Evolutionary conservation across 2,888 invertebrate genomes (phyloP), one percentile per base, ranked within the genome.

Genomic region (Arenicola marina): DNA sequence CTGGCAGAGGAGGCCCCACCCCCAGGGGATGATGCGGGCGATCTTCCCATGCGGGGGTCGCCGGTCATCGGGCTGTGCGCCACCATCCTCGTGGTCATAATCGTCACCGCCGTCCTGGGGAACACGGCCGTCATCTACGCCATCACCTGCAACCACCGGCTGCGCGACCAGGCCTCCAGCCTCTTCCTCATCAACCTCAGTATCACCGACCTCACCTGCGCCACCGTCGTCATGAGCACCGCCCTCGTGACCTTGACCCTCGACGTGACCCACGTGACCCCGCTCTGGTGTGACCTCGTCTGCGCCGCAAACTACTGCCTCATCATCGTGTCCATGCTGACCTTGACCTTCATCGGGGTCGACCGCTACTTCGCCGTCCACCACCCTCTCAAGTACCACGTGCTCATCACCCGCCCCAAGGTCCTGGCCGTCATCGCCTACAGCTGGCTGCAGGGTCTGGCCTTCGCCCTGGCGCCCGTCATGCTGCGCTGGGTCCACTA

Each of bases 271-370:
- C 15, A 26, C 15, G 32, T 67, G 0, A 38, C 56, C 38, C 26
- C 15, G 18, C 18, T 56, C 26, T 77, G 76, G 77, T 82, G 82
- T 61, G 63, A 73, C 34, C 34, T 75, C 1, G 71, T 77, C n/a
- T 79, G 82, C 64, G 74, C 73, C 2, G 63, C 73, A 1, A 81
- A 82, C 71, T 83, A 83, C 69, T 77, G 76, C 57, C 69, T 79
- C n/a, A 79, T 81, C 51, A 81, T 82, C 15, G 79, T 78, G 21
- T 81, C 81, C 15, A 81, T 82, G 77, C 62, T 79, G 54, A 82
- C 79, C 1, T 72, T 83, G 4, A 76, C 78, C 28, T 75, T 77
- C 63, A 80, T 83, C 59, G 77, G 80, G 51, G 59, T 81, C 1
- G 83, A 82, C 65, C 67, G 83, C 4, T 78, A 76, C 61, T 65